Evolutionary conservation across 2,113 vertebrate species (phyloP).

Genomic region (Cairina moschata): DNA sequence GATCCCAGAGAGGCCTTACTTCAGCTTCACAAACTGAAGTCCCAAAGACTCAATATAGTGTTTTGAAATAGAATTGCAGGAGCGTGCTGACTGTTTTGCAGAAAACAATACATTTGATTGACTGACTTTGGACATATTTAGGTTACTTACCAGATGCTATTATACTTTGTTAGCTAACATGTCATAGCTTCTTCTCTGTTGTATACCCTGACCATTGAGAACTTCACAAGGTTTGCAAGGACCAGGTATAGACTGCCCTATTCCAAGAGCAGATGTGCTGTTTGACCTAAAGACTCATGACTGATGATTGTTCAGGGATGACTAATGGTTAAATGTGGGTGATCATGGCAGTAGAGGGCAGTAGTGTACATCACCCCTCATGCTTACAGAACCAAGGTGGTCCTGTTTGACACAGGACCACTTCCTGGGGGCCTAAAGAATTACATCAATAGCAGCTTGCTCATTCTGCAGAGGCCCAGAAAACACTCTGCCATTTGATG

Average conservation of each 20-base stretch:
- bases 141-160: neutral
- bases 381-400: neutral
- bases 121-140: neutral
- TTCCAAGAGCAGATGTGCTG: neutral
- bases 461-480: neutral
- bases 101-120: neutral
- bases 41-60: neutral
- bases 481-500: neutral
- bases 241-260: neutral
- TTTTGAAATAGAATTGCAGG: neutral
- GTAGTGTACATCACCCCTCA: neutral
- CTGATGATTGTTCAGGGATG: neutral
- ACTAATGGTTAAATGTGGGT: neutral
- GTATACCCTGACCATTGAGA: neutral
- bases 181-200: neutral
- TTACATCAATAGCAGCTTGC: neutral
- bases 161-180: neutral
- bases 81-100: neutral
- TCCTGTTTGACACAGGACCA: neutral
- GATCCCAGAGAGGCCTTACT: neutral
- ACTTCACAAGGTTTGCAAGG: neutral
- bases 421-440: neutral
- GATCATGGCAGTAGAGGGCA: slow-evolving; percentile 20
- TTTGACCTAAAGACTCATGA: neutral
- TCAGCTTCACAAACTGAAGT: neutral